Base-by-base conservation (phyloP, 2,888 invertebrate species). In the Zeuzera pyrina region DNA sequence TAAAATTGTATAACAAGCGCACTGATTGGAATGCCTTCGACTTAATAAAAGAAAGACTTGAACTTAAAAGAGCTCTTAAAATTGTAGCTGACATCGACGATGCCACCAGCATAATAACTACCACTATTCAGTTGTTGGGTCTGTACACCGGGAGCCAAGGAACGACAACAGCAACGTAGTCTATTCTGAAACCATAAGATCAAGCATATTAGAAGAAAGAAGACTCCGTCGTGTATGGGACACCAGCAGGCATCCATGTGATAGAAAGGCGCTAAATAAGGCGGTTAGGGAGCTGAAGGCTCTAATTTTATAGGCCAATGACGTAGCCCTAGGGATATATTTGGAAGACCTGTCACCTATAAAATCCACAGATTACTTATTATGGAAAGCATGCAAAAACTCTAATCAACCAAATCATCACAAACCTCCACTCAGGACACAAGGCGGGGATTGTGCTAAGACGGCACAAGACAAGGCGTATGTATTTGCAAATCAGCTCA, bases 191-290 rank as follows among this genome's bases (percentile, higher is more conserved):
- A n/a, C n/a, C n/a, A n/a, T n/a, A n/a, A n/a, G n/a, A 12, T 3
- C 25, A 15, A 28, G 34, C 15, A 25, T 36, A 5, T 7, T 4
- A 11, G 37, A 37, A 24, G 34, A 34, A 14, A 28, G 33, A 29
- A 27, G 23, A 28, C 19, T 30, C 6, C 12, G 36, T n/a, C 14
- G 33, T 7, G 7, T 26, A 29, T 33, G 37, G 37, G 33, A 37
- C 3, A 2, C n/a, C 1, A 37, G 33, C 11, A 30, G 37, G 25
- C n/a, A 19, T 2, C 8, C 19, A n/a, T 7, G 6, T n/a, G 36
- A 36, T 11, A 36, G 33, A 24, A 27, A 7, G 14, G 31, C 24
- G 2, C 22, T 33, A 2, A 33, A 33, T 13, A 33, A 30, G n/a
- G 29, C 21, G 2, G 6, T 15, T 15, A 3, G n/a, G 14, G 29